phyloP scores from a whole-genome alignment of 2,888 invertebrate genomes.

The Eudemis profundana region DNA sequence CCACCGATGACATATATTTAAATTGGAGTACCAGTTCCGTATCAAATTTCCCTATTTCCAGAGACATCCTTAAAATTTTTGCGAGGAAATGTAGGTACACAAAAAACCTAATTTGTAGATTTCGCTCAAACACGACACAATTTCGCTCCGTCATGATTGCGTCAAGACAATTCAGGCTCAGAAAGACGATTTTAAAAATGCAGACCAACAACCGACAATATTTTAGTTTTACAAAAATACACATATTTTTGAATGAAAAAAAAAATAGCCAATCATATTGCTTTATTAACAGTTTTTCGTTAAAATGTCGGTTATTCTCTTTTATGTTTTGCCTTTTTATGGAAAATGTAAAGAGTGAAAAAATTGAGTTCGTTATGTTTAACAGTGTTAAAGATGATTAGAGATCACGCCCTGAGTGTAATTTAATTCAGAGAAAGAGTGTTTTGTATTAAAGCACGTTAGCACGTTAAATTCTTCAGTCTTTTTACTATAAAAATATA shows the following conservation, averaged over 20 bases:
- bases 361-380: background rate
- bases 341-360: background rate
- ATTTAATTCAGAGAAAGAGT: background rate
- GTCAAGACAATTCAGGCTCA: background rate
- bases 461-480: no score
- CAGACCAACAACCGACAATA: no score
- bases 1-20: no score
- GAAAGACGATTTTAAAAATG: background rate
- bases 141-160: background rate
- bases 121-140: constrained; percentile 15
- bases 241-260: no score
- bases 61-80: background rate
- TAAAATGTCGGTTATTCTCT: background rate
- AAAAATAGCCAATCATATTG: background rate
- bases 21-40: background rate
- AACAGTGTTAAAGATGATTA: background rate
- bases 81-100: background rate
- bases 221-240: no score
- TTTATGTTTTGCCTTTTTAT: background rate
- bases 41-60: background rate
- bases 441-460: background rate
- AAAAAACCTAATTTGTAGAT: constrained; percentile 20
- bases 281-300: background rate
- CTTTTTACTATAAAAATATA: no score
- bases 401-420: background rate